A percentile compares a stretch with the other conserved stretches of the same genome.
phyloP scores from a whole-genome alignment of 2,113 vertebrate species.

The Gambusia holbrooki region DNA sequence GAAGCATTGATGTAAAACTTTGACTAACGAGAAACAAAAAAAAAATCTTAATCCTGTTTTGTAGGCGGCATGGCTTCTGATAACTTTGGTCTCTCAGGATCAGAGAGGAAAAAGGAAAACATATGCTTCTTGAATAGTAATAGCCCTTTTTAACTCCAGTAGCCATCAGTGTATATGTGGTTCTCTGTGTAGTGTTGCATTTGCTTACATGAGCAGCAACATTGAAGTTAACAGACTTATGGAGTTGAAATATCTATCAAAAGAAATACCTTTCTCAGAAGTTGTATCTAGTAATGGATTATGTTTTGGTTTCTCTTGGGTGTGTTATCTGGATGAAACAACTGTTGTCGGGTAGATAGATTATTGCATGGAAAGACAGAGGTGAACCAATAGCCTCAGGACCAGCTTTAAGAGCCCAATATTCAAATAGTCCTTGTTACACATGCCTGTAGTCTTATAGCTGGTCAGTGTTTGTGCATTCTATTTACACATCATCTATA shows the following conservation, averaged over 20 bases:
- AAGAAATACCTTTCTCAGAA: background rate
- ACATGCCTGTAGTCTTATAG: background rate
- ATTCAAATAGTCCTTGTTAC: background rate
- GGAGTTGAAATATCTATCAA: background rate
- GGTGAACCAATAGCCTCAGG: constrained; percentile 33
- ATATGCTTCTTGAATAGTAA: constrained; percentile 44
- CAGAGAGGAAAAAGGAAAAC: constrained; percentile 35
- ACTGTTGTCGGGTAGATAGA: constrained; percentile 6
- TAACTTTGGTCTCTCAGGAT: constrained; percentile 48
- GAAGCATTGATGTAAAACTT: constrained; percentile 50
- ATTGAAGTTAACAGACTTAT: constrained; percentile 3
- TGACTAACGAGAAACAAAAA: constrained; percentile 60
- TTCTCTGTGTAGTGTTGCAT: constrained; percentile 10
- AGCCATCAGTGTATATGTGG: constrained; percentile 7
- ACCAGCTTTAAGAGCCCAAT: constrained; percentile 8
- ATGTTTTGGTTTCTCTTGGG: constrained; percentile 11
- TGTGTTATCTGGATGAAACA: constrained; percentile 12
- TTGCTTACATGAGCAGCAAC: background rate
- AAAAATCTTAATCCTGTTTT: constrained; percentile 61
- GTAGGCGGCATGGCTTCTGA: constrained; percentile 52
- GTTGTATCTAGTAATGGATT: background rate
- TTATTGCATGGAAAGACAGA: constrained; percentile 21
- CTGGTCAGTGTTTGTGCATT: constrained; percentile 30
- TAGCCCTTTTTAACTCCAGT: constrained; percentile 29
- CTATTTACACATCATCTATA: constrained; percentile 7